Evolutionary conservation across 2,888 invertebrate genomes (phyloP).

Genomic region (Acholoe squamosa): DNA sequence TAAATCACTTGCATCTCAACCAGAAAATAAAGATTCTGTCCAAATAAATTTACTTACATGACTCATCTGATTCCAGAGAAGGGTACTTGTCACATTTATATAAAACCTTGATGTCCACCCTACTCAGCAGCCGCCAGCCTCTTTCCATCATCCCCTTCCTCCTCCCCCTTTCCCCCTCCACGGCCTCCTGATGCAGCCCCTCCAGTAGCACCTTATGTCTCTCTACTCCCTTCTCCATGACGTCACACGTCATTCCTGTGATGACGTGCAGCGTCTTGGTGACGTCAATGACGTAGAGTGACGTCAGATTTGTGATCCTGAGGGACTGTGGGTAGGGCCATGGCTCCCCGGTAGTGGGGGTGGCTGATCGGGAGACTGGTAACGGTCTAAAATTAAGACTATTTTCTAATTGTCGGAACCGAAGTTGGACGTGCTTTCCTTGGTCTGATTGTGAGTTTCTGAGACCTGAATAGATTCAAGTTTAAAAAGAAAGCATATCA

Average conservation of each 20-base stretch:
- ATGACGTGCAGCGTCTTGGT: not conserved
- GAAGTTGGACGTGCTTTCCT: no score
- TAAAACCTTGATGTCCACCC: not conserved
- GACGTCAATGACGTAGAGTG: slow-evolving; percentile 8
- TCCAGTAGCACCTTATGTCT: not conserved
- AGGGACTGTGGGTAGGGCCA: not conserved
- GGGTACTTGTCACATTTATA: not conserved
- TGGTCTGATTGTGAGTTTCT: no score
- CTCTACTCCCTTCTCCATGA: not conserved
- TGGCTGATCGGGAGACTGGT: not conserved
- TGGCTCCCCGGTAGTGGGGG: not conserved
- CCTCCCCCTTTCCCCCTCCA: not conserved
- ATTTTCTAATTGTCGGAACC: no score
- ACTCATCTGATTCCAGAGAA: not conserved
- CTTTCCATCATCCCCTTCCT: no score
- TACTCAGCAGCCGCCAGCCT: not conserved
- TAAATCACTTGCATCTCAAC: no score
- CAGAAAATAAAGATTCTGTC: no score
- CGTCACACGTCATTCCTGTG: not conserved
- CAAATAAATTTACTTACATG: no score
- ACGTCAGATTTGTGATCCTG: not conserved
- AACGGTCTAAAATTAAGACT: not conserved
- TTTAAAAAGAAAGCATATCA: no score
- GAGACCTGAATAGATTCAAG: no score
- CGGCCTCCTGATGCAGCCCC: not conserved